Base-by-base conservation (phyloP, 2,797 vertebrate genomes). In the Falco berigora region DNA sequence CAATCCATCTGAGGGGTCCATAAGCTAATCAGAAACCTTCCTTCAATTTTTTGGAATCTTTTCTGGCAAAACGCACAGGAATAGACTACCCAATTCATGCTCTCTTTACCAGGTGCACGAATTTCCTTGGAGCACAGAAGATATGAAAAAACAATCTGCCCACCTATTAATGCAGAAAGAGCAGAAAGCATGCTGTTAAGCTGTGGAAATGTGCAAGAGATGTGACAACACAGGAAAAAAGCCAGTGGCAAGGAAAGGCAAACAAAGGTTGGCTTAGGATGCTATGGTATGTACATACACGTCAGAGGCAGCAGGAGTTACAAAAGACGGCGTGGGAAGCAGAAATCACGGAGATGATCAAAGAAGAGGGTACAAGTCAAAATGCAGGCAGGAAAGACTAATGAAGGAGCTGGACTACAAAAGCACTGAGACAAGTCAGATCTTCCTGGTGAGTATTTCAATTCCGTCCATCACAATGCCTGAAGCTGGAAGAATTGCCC, bases 281-380 rank as follows among this genome's bases (percentile, higher is more conserved):
- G 44, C 40, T 27, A 12, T 4, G 3, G 25, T 64, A 56, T 3
- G 9, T n/a, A 69, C 17, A 11, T 8, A 53, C 4, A 24, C 0
- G 5, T 53, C 40, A 46, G 40, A 78, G 28, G 52, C 75, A 74
- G 61, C 32, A 61, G 14, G 25, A 78, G 10, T 9, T 63, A 36
- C 1, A 47, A 46, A 34, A 50, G 18, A 4, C 0, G 28, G 5
- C 4, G 2, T 2, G 13, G 40, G 71, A 85, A 66, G 50, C 34
- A 61, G 44, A 74, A 69, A 42, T 23, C 50, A 5, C 0, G 2
- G 15, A 46, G 13, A 62, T 25, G 13, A 58, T 32, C 44, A 56
- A 40, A 34, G 40, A 68, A 21, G 3, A 62, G 4, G 6, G 32
- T 23, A 28, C 23, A 62, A 67, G 44, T 7, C 47, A 80, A 83